Evolutionary conservation across 2,113 vertebrate species (phyloP), one percentile per base, ranked within the genome.

Genomic region (Cyanocitta stelleri): DNA sequence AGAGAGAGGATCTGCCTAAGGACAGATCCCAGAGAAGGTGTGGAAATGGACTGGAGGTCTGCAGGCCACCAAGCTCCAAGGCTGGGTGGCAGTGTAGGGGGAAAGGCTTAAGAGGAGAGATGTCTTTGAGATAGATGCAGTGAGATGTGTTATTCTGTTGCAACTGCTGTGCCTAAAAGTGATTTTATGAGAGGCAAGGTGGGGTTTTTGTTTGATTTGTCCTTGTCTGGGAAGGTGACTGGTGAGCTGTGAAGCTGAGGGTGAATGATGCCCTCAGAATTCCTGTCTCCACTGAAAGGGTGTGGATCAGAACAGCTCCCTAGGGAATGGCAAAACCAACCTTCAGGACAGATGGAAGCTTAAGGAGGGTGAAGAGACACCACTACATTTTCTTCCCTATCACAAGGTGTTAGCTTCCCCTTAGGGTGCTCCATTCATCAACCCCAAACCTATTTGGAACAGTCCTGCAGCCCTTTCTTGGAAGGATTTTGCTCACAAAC

Each of bases 231-330:
- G 21, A 69, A 75, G 39, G 18, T 54, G 75, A 15, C 30, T 37
- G 15, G 18, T n/a, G 44, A 77, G 22, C 27, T 14, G 1, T 54
- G 61, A 68, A 35, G 49, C 39, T 55, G 39, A 74, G 39, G 14
- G 37, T 4, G 6, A 72, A 49, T 0, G 0, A 29, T 48, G 20
- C 12, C 24, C 17, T 52, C 10, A 0, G 54, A 84, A 21, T 24
- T 87, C 6, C 44, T 6, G 1, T 32, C 27, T 35, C 55, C 0
- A 0, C 39, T 52, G 69, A 24, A 85, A 85, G 33, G 24, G 9
- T 79, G 67, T 1, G 3, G 46, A 24, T 23, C 43, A 72, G 9
- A 67, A 21, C 54, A 51, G 52, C 17, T 55, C 26, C 75, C 39
- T 29, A 23, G 8, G 68, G 43, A 77, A 48, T 2, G 6, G 27